Conservation (phyloP, 2,113 vertebrate species). For the Chitala chitala region DNA sequence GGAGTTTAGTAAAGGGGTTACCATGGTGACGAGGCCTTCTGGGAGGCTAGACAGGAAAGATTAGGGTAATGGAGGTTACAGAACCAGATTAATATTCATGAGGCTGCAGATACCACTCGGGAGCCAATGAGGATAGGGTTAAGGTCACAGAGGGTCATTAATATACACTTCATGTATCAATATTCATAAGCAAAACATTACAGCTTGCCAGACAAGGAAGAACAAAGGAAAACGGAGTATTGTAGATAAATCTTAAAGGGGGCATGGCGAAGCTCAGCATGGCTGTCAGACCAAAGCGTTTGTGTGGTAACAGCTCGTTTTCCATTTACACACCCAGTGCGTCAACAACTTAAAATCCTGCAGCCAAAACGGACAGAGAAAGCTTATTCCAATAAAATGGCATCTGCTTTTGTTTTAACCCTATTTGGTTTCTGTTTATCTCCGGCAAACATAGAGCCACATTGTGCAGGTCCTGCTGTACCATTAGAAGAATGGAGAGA, state of each 20-base stretch:
- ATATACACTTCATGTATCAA: conserved; percentile 78
- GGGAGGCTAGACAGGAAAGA: conserved; percentile 77
- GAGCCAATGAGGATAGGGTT: conserved; percentile 79
- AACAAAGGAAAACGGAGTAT: conserved; percentile 71
- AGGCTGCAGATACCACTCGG: conserved; percentile 68
- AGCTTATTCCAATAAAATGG: neutral
- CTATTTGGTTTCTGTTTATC: neutral
- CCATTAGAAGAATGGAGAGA: neutral
- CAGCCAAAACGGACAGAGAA: neutral
- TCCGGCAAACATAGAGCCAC: neutral
- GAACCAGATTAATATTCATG: conserved; percentile 76
- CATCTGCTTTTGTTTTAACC: too few relatives aligned
- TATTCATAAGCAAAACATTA: conserved; percentile 80
- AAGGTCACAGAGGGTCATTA: conserved; percentile 76
- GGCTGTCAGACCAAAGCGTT: conserved; percentile 52
- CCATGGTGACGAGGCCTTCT: conserved; percentile 72
- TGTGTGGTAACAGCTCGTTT: conserved; percentile 44
- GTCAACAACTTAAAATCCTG: conserved; percentile 34
- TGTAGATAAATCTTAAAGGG: conserved; percentile 64
- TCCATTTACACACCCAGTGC: too few relatives aligned
- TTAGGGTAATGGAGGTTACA: conserved; percentile 81
- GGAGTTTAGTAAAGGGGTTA: conserved; percentile 68
- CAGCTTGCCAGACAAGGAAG: conserved; percentile 75
- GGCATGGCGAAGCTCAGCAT: conserved; percentile 53
- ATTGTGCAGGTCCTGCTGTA: too few relatives aligned